A percentile compares a stretch with the other conserved stretches of the same genome.
These are phyloP conservation scores for Hippoglossus hippoglossus DNA, from an alignment of 2,797 vertebrate species.

Conservation along the genomic window DNA sequence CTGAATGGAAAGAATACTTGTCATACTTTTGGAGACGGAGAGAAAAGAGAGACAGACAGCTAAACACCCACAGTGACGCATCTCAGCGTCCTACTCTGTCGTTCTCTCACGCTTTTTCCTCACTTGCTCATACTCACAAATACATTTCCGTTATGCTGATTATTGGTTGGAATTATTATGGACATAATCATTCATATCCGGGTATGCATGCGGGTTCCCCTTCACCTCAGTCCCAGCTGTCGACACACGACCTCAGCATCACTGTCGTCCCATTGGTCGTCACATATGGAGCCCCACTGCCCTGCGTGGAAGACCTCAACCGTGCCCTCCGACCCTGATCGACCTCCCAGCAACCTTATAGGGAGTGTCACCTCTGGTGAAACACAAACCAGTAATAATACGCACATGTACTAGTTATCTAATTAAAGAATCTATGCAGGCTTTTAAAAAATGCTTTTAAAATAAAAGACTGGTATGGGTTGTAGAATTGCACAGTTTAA, in stretches of 20 bases:
- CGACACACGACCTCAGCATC: slow-evolving; percentile 97
- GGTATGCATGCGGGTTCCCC: background rate
- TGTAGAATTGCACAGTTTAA: background rate
- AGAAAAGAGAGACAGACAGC: slow-evolving; percentile 49
- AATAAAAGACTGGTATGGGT: too few species aligned
- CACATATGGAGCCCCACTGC: slow-evolving; percentile 96
- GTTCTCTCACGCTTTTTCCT: slow-evolving; percentile 21
- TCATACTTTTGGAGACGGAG: slow-evolving; percentile 74
- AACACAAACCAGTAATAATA: background rate
- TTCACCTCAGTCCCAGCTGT: slow-evolving; percentile 94
- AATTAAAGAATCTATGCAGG: too few species aligned
- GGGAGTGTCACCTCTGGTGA: slow-evolving; percentile 72
- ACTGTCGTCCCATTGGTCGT: slow-evolving; percentile 95
- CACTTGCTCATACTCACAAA: slow-evolving; percentile 9
- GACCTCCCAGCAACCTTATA: slow-evolving; percentile 88
- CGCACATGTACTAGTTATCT: too few species aligned
- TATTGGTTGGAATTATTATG: slow-evolving; percentile 14
- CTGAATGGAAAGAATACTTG: slow-evolving; percentile 77
- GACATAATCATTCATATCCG: slow-evolving; percentile 4
- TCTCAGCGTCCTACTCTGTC: slow-evolving; percentile 39
- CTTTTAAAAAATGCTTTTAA: too few species aligned
- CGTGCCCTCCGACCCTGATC: slow-evolving; percentile 85
- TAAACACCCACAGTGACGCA: slow-evolving; percentile 63
- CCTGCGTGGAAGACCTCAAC: slow-evolving; percentile 93
- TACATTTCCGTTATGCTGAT: slow-evolving; percentile 23